A percentile compares a stretch with the other conserved stretches of the same genome.
Conservation (phyloP, 1,140 invertebrate species). For the Calephelis nemesis region DNA sequence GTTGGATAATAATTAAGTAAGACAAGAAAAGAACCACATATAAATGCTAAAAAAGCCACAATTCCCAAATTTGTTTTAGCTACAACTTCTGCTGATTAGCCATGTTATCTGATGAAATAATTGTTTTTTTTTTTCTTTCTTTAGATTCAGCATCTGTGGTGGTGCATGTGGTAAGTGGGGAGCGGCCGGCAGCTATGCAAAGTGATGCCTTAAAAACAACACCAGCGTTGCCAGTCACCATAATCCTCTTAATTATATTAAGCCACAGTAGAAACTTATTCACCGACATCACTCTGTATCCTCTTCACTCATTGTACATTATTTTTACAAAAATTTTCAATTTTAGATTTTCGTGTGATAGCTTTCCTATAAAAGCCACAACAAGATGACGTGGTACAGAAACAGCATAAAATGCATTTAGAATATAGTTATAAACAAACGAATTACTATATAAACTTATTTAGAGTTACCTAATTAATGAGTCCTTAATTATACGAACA, state of each 20-base stretch:
- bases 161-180: constrained; percentile 84
- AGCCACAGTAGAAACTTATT: constrained; percentile 39
- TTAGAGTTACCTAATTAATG: constrained; percentile 13
- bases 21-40: too few species aligned
- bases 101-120: background rate
- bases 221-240: constrained; percentile 44
- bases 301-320: constrained; percentile 18
- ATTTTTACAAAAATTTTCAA: background rate
- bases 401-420: constrained; percentile 42
- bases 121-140: constrained; percentile 29
- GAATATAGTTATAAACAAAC: constrained; percentile 51
- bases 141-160: constrained; percentile 83
- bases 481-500: constrained; percentile 5
- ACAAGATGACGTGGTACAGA: constrained; percentile 42
- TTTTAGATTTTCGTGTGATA: constrained; percentile 12
- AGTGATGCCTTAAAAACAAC: constrained; percentile 75
- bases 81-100: too few species aligned
- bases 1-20: too few species aligned
- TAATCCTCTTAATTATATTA: constrained; percentile 35
- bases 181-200: constrained; percentile 88
- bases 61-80: too few species aligned
- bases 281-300: constrained; percentile 19
- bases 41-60: too few species aligned
- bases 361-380: constrained; percentile 19
- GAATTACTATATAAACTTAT: constrained; percentile 56